Evolutionary conservation across 92 coral and sea anemone species (phyloP).

Genomic region (Blastomussa wellsi): DNA sequence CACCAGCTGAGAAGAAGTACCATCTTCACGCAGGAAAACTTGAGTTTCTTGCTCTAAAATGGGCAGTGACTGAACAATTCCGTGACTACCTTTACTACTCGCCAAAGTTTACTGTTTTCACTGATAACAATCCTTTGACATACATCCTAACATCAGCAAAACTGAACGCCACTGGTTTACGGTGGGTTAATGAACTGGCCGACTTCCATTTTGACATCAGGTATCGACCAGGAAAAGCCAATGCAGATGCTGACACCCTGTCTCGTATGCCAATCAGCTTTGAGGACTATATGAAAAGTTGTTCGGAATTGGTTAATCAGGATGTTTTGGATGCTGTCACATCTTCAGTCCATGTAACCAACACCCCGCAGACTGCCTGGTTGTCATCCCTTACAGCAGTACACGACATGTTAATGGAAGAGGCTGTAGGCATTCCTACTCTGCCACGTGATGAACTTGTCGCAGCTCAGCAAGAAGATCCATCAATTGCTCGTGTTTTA

Average conservation of each 20-base stretch:
- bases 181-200: too few relatives aligned
- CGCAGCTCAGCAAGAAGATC: constrained; percentile 24
- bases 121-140: too few relatives aligned
- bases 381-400: constrained; percentile 18
- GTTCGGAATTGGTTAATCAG: constrained; percentile 10
- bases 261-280: constrained; percentile 43
- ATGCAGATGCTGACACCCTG: constrained; percentile 31
- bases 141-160: too few relatives aligned
- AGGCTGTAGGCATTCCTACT: neutral
- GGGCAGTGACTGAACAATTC: too few relatives aligned
- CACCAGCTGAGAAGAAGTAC: constrained; percentile 21
- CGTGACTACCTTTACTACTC: too few relatives aligned
- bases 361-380: constrained; percentile 6
- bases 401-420: constrained; percentile 13
- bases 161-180: too few relatives aligned
- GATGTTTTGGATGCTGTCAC: constrained; percentile 26
- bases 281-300: constrained; percentile 35
- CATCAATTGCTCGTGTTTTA: constrained; percentile 11
- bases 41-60: constrained; percentile 49
- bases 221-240: too few relatives aligned
- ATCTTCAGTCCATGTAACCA: neutral
- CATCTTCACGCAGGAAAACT: constrained; percentile 55
- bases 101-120: too few relatives aligned
- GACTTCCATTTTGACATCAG: too few relatives aligned
- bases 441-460: constrained; percentile 13